These are phyloP conservation scores for Beroe ovata DNA, from an alignment of 37 sponge, comb jelly and placozoan species.

Conservation along the genomic window DNA sequence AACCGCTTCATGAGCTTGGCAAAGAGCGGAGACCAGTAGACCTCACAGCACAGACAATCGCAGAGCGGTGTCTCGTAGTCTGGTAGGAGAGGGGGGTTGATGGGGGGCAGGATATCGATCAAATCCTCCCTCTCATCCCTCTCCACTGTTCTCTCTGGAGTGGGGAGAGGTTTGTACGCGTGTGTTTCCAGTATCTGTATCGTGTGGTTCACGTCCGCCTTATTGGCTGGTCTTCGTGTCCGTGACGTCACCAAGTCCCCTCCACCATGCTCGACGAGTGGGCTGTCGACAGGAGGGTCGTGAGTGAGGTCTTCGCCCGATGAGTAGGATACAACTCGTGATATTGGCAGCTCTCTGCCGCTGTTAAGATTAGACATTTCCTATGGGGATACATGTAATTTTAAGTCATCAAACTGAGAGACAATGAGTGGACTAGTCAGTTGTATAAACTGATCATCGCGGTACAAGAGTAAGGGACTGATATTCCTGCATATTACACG, in stretches of 20 bases:
- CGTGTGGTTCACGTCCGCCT: not conserved
- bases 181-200: not conserved
- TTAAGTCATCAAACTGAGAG: too few species aligned
- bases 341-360: not conserved
- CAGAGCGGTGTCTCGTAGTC: conserved; percentile 10
- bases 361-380: too few species aligned
- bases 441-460: too few species aligned
- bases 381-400: too few species aligned
- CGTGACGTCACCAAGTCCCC: not conserved
- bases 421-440: too few species aligned
- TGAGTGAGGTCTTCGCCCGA: not conserved
- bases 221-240: not conserved
- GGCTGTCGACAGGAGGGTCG: not conserved
- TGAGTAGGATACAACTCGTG: not conserved
- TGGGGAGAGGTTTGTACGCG: not conserved
- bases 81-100: not conserved
- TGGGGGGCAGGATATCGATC: not conserved
- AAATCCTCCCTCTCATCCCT: not conserved
- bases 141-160: not conserved
- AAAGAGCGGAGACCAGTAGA: conserved; percentile 48
- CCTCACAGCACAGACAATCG: not conserved
- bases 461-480: too few species aligned
- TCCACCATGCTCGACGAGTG: not conserved
- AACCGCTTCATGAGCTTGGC: not conserved
- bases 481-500: too few species aligned